phyloP scores from a whole-genome alignment of 2,797 vertebrate species.

The Morelia viridis region DNA sequence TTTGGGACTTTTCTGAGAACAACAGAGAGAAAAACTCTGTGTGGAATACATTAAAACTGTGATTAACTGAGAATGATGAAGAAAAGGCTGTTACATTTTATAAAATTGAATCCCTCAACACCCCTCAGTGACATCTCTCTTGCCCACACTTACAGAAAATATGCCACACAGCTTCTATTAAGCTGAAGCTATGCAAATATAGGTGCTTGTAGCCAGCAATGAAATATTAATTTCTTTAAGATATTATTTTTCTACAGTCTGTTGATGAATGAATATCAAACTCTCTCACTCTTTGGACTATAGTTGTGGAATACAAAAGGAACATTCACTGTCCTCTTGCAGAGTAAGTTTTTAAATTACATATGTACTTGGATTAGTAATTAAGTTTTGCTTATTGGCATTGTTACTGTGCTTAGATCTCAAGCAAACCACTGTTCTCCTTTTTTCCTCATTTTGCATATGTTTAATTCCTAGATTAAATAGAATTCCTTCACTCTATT shows the following conservation, averaged over 20 bases:
- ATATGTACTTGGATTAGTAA: background rate
- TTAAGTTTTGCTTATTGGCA: background rate
- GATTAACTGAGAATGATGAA: slow-evolving; percentile 39
- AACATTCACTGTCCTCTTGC: slow-evolving; percentile 38
- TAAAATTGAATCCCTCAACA: slow-evolving; percentile 61
- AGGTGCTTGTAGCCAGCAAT: slow-evolving; percentile 53
- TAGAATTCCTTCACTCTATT: background rate
- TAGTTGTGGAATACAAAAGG: slow-evolving; percentile 42
- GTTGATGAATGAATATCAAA: slow-evolving; percentile 43
- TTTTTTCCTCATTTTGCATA: background rate
- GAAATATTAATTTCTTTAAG: slow-evolving; percentile 59
- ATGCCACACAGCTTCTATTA: slow-evolving; percentile 62
- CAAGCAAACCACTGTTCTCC: background rate
- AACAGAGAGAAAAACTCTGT: slow-evolving; percentile 40
- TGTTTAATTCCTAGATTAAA: background rate
- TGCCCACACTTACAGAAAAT: slow-evolving; percentile 63
- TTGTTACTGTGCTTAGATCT: background rate
- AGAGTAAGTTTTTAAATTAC: background rate
- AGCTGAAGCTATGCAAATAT: slow-evolving; percentile 62
- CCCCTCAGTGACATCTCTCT: slow-evolving; percentile 63
- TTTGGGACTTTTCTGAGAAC: slow-evolving; percentile 41
- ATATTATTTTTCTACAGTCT: slow-evolving; percentile 54
- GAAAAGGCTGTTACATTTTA: slow-evolving; percentile 59
- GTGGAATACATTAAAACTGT: slow-evolving; percentile 43
- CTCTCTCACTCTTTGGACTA: background rate